phyloP scores from a whole-genome alignment of 2,113 vertebrate species.

The Grammomys dolichurus region DNA sequence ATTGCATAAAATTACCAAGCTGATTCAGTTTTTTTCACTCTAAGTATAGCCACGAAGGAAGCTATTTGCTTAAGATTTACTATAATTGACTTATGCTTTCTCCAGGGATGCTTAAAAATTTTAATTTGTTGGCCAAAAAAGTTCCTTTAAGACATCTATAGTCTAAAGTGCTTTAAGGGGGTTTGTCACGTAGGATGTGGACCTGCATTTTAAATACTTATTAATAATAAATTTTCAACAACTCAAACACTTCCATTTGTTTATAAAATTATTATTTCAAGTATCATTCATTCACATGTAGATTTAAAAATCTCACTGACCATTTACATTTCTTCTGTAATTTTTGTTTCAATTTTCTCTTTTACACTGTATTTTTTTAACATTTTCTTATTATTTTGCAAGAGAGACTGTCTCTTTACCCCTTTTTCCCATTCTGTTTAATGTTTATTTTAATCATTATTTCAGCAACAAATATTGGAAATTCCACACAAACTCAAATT shows the following conservation, averaged over 20 bases:
- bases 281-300: background rate
- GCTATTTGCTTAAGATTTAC: background rate
- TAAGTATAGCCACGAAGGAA: background rate
- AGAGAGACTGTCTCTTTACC: background rate
- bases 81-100: slow-evolving; percentile 41
- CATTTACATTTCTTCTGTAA: background rate
- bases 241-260: background rate
- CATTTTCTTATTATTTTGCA: slow-evolving; percentile 8
- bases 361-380: background rate
- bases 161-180: slow-evolving; percentile 7
- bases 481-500: background rate
- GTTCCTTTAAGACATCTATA: slow-evolving; percentile 34
- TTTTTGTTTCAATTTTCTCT: slow-evolving; percentile 4
- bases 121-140: background rate
- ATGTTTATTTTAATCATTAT: slow-evolving; percentile 12
- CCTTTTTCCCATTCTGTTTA: background rate
- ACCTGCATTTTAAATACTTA: background rate
- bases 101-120: slow-evolving; percentile 7
- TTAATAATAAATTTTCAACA: slow-evolving; percentile 4
- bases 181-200: background rate
- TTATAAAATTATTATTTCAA: background rate
- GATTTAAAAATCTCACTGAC: background rate
- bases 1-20: background rate
- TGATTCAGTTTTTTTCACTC: background rate
- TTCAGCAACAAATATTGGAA: slow-evolving; percentile 22